Evolutionary conservation across 37 sponge, comb jelly and placozoan species (phyloP), one percentile per base, ranked within the genome.

Genomic region (Eunapius fragilis): DNA sequence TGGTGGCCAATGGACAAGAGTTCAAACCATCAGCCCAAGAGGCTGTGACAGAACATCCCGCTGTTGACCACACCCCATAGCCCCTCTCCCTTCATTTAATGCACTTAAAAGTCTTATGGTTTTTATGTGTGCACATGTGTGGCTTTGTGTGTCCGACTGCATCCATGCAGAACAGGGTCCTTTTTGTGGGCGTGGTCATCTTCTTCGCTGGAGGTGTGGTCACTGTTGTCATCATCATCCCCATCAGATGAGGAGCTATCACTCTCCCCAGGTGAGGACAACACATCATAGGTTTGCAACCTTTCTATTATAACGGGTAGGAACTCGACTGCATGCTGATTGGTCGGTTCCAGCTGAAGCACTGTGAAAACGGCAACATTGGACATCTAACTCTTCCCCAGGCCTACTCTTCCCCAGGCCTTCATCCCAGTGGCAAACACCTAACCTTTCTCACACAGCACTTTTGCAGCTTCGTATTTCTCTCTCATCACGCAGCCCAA

Each of bases 371-470:
- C 0, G 26, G 25, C 13, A 13, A 24, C 6, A 33, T 31, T 17
- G 38, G 9, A 74, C 31, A 28, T 19, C 27, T 35, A 74, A 6
- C 11, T 5, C 33, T 27, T 74, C 75, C 19, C 3, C 6, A 72
- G 36, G 25, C 37, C 32, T 2, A 32, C 10, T 2, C 2, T 2
- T 28, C 12, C 26, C 37, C 72, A 31, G 24, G 13, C 17, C 17
- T 13, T 82, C 41, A 71, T 30, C 71, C 69, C 26, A 41, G 38
- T 37, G 49, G 27, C 32, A 2, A 5, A 13, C 12, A 33, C 3
- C 88, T 80, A 23, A 92, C 92, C 77, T 35, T 90, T 76, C 67
- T 89, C 73, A 75, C 95, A 94, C 11, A 94, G 84, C 5, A 94
- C 45, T 36, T 74, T 77, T 25, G 95, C 95, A 70, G 95, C 95